These are phyloP conservation scores for Machimus rusticus DNA, from an alignment of 2,888 invertebrate species.

Conservation along the genomic window DNA sequence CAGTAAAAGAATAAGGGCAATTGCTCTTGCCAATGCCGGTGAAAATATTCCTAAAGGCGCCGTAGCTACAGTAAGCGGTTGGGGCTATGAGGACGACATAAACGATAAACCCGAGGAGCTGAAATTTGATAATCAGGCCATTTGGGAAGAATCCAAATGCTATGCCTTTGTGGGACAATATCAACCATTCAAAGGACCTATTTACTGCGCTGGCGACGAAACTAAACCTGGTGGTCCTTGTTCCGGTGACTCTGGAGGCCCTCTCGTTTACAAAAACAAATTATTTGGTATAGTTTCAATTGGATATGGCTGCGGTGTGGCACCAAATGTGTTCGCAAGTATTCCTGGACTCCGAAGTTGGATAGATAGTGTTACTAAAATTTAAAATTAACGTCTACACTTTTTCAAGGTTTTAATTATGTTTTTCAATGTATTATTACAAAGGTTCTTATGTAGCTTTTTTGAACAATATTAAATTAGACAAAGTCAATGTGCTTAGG, in stretches of 20 bases:
- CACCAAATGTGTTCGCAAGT: neutral
- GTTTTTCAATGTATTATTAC: neutral
- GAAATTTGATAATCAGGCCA: neutral
- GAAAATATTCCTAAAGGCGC: neutral
- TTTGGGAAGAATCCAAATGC: neutral
- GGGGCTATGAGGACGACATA: neutral
- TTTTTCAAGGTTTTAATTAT: neutral
- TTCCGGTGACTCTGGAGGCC: slow-evolving; percentile 9
- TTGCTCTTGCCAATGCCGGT: neutral
- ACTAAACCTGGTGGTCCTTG: neutral
- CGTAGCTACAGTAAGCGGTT: neutral
- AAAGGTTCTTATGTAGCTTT: neutral
- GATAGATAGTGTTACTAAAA: neutral
- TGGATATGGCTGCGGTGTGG: neutral
- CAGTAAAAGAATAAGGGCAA: neutral
- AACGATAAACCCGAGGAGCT: neutral
- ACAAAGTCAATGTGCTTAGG: neutral
- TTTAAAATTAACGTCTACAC: neutral
- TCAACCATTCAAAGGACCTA: neutral
- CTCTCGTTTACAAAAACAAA: slow-evolving; percentile 13
- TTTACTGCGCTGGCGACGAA: neutral
- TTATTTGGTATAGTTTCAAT: neutral
- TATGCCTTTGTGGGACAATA: neutral
- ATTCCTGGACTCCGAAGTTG: neutral
- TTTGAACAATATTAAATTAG: neutral